Conservation (phyloP, 2,113 vertebrate species). For the Mesoclemmys tuberculata region DNA sequence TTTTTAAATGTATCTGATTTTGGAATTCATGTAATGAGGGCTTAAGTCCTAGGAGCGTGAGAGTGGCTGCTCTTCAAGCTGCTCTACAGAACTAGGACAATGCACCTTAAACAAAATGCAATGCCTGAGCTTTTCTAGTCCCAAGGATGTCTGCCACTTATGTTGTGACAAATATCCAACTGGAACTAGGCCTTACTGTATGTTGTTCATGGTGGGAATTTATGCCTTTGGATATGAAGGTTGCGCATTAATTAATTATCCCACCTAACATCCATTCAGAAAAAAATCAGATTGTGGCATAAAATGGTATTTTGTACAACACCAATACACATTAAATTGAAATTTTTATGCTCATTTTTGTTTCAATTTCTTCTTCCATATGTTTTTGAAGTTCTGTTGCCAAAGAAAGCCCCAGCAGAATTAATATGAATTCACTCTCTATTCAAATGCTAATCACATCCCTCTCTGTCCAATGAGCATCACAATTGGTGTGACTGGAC, state of each 20-base stretch:
- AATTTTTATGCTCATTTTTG: not conserved
- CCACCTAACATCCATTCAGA: not conserved
- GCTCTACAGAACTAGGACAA: not conserved
- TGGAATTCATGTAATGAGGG: not conserved
- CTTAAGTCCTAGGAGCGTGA: not conserved
- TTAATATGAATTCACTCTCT: not conserved
- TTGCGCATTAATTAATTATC: not conserved
- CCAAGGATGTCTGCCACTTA: not conserved
- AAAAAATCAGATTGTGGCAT: not conserved
- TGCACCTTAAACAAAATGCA: not conserved
- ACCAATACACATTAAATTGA: accelerated
- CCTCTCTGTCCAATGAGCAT: not conserved
- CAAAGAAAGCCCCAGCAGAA: not conserved
- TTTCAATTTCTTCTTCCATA: not conserved
- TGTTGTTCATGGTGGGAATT: not conserved
- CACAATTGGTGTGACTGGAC: not conserved
- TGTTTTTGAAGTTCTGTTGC: not conserved
- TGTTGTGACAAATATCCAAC: not conserved
- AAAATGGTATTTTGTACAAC: too few relatives aligned
- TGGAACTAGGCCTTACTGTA: not conserved
- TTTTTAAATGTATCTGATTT: not conserved
- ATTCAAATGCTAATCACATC: not conserved
- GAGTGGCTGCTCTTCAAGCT: not conserved
- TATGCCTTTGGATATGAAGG: not conserved
- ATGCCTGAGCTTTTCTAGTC: not conserved